These are phyloP conservation scores for Tragelaphus imberbis DNA, from an alignment of 2,113 vertebrate species.

Conservation along the genomic window DNA sequence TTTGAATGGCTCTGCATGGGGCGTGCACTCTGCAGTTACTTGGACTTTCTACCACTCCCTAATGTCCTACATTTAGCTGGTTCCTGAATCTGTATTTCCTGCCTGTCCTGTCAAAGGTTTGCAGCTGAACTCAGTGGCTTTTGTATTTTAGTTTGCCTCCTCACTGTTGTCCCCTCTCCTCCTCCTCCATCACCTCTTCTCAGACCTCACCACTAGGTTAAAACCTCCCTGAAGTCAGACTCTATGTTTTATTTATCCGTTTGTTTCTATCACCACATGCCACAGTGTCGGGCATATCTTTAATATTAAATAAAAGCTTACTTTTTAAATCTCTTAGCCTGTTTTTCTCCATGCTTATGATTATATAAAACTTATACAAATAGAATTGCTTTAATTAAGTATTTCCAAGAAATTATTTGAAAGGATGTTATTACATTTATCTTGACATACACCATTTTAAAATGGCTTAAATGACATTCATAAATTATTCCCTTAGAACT, in stretches of 20 bases:
- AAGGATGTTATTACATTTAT: not conserved
- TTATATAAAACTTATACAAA: not conserved
- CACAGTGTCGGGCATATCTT: not conserved
- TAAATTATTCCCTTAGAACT: slow-evolving; percentile 17
- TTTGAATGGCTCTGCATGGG: not conserved
- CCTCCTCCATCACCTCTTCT: not conserved
- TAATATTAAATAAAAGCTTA: not conserved
- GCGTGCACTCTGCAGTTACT: not conserved
- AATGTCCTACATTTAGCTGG: not conserved
- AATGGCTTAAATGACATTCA: not conserved
- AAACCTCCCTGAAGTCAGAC: not conserved
- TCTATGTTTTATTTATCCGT: not conserved
- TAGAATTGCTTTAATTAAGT: not conserved
- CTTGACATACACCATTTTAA: not conserved
- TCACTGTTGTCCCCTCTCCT: not conserved
- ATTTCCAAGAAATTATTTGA: not conserved
- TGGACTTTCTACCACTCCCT: not conserved
- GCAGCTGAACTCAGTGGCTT: not conserved
- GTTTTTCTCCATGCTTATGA: not conserved
- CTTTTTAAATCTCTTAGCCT: not conserved
- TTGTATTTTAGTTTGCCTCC: not conserved
- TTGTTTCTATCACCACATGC: not conserved
- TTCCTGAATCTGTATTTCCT: not conserved
- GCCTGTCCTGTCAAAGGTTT: not conserved
- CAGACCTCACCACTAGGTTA: not conserved